These are phyloP conservation scores for Lathamus discolor DNA, from an alignment of 2,113 vertebrate genomes.

Conservation along the genomic window DNA sequence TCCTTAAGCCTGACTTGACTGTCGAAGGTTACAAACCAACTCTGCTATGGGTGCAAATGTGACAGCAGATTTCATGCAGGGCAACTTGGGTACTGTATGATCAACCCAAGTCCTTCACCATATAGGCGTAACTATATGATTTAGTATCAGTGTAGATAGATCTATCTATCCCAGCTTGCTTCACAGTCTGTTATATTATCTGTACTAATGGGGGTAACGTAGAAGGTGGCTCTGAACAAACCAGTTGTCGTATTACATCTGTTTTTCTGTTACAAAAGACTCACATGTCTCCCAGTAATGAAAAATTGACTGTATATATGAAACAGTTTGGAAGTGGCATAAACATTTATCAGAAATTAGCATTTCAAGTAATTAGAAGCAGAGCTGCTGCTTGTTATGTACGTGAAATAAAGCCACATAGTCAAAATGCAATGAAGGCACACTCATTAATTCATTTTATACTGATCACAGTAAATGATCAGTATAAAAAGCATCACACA, in stretches of 20 bases:
- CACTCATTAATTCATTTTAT: not conserved
- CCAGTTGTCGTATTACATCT: not conserved
- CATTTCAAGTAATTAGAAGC: conserved; percentile 3
- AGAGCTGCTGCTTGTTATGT: conserved; percentile 7
- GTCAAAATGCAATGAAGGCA: not conserved
- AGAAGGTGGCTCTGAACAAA: not conserved
- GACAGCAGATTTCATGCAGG: not conserved
- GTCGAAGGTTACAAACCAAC: not conserved
- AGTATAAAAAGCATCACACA: not conserved
- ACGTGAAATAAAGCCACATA: not conserved
- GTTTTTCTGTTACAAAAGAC: not conserved
- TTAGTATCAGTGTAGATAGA: not conserved
- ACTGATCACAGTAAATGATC: not conserved
- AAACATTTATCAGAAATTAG: conserved; percentile 20
- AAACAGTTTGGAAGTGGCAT: not conserved
- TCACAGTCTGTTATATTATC: not conserved
- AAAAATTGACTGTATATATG: not conserved
- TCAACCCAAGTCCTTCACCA: not conserved
- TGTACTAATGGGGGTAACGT: fast-evolving
- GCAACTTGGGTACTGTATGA: fast-evolving
- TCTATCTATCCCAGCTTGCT: not conserved
- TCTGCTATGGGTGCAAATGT: not conserved
- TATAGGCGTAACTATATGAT: fast-evolving
- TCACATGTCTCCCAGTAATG: not conserved
- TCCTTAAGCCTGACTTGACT: not conserved